These are phyloP conservation scores for Rhinogobius similis DNA, from an alignment of 2,113 vertebrate species.

Conservation along the genomic window DNA sequence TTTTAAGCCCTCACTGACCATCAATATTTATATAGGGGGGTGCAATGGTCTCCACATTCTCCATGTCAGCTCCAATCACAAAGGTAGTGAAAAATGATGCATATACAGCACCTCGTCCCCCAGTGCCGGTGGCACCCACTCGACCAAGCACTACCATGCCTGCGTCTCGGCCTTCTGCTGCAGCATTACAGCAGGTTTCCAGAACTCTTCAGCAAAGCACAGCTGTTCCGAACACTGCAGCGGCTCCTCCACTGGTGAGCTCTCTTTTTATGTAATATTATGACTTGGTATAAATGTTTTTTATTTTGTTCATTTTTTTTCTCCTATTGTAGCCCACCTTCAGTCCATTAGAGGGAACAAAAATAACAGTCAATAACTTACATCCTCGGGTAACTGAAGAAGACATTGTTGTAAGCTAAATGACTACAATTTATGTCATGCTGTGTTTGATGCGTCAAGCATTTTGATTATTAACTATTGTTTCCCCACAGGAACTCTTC, in stretches of 20 bases:
- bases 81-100: slow-evolving; percentile 97
- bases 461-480: background rate
- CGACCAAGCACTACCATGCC: slow-evolving; percentile 67
- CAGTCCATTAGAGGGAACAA: slow-evolving; percentile 96
- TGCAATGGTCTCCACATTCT: slow-evolving; percentile 78
- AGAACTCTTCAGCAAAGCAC: slow-evolving; percentile 80
- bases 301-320: background rate
- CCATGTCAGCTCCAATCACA: slow-evolving; percentile 87
- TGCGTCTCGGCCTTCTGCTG: slow-evolving; percentile 62
- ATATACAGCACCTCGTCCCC: slow-evolving; percentile 84
- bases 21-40: slow-evolving; percentile 69
- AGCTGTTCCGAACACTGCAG: slow-evolving; percentile 43
- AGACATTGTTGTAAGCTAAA: slow-evolving; percentile 92
- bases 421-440: background rate
- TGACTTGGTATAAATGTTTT: background rate
- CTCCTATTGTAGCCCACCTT: slow-evolving; percentile 78
- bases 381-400: slow-evolving; percentile 96
- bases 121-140: slow-evolving; percentile 65
- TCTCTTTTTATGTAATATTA: background rate
- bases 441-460: background rate
- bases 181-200: slow-evolving; percentile 82
- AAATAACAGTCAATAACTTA: slow-evolving; percentile 97
- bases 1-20: background rate
- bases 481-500: slow-evolving; percentile 87
- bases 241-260: slow-evolving; percentile 76